Evolutionary conservation across 23 tunicate species (phyloP).

Genomic region (Halocynthia aurantium): DNA sequence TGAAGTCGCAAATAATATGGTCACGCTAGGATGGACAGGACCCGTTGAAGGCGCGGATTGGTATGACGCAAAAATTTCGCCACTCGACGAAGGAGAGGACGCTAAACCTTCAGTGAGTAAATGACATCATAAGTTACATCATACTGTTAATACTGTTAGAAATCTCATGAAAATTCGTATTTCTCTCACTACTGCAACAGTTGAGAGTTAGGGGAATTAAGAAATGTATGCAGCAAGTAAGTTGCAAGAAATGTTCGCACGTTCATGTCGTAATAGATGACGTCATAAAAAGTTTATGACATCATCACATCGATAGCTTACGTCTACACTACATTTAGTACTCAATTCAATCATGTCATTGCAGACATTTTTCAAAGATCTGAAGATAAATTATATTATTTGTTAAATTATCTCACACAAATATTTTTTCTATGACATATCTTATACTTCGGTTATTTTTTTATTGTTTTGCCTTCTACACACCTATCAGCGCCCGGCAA

Average conservation of each 20-base stretch:
- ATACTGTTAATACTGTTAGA: neutral
- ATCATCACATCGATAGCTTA: no score
- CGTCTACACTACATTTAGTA: no score
- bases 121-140: neutral
- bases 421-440: no score
- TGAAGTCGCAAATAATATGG: constrained; percentile 36
- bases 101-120: constrained; percentile 19
- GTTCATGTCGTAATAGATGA: constrained; percentile 1
- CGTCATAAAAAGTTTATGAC: no score
- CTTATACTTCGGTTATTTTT: no score
- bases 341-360: no score
- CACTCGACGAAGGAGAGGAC: constrained; percentile 37
- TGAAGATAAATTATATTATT: no score
- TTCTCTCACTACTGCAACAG: neutral
- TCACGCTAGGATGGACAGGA: constrained; percentile 24
- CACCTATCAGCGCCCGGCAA: no score
- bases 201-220: neutral
- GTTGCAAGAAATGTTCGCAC: neutral
- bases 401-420: no score
- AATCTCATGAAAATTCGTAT: neutral
- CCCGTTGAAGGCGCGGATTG: neutral
- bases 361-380: no score
- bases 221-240: constrained; percentile 13
- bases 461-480: no score
- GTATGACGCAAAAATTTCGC: constrained; percentile 23